Evolutionary conservation across 2,797 vertebrate genomes (phyloP), one percentile per base, ranked within the genome.

Genomic region (Rhadinocentrus ornatus): DNA sequence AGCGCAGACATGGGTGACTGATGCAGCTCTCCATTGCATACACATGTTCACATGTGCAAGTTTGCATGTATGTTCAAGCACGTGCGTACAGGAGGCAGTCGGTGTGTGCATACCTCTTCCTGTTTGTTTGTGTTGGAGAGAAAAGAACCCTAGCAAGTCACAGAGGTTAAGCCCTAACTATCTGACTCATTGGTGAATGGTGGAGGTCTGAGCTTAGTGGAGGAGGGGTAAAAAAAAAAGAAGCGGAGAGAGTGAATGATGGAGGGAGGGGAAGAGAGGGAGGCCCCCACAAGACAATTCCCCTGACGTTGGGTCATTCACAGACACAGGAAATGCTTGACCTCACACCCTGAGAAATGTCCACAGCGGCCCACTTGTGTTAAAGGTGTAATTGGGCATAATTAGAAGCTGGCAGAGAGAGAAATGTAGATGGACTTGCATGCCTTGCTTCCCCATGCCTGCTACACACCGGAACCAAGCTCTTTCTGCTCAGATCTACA

Each of bases 291-390:
- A 81, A 82, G 88, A 91, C 90, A 92, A 90, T 92, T 92, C 88
- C 89, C 88, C 76, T 48, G 86, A 90, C 83, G 87, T 81, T 71
- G 78, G 86, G 88, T 89, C 89, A 92, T 91, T 92, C 86, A 88
- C 75, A 89, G 91, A 92, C 89, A 90, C 89, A 93, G 93, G 93
- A 94, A 93, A 94, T 95, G 91, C 91, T 94, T 93, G 91, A 91
- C 91, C 90, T 93, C 84, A 90, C 92, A 93, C 91, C 89, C 92
- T 86, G 86, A 91, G 90, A 91, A 92, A 93, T 88, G 77, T 90
- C 82, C 87, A 92, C 89, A 92, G 90, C 89, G 77, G 91, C 77
- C 85, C 85, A 83, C 83, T 93, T 94, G 91, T 93, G 88, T 92
- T 93, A 91, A 92, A 91, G 91, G 89, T 94, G 91, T 94, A 94